Base-by-base conservation (phyloP, 2,113 vertebrate genomes). In the Anguilla japonica region DNA sequence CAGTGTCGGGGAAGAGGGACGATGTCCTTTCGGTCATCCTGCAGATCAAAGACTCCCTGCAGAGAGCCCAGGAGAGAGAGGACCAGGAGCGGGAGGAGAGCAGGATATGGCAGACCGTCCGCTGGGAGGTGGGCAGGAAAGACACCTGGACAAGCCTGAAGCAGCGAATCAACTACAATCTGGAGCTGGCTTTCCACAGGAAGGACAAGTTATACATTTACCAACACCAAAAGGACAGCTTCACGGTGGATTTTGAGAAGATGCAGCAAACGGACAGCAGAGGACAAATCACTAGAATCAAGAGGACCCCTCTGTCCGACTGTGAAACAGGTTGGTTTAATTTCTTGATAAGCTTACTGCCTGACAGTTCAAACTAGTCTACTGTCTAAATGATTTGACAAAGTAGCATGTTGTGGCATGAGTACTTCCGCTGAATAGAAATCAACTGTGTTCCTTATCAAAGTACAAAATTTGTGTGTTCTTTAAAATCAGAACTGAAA, bases 1-100 rank as follows among this genome's bases (percentile, higher is more conserved):
- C 50, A 0, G 83, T 93, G 18, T 90, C 90, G 7, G 93, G 93
- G 81, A 89, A 89, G 22, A 91, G 46, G 56, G 91, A 91, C 0
- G 88, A 92, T 41, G 90, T 90, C 26, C 87, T 92, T 14, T 84
- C 85, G 34, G 67, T 86, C 1, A 63, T 88, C 41, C n/a, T 91
- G 34, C 63, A 91, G 57, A 91, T 93, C 80, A 87, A 84, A 5
- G 67, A 50, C 18, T 56, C 91, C 34, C 43, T 92, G 20, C 91
- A 89, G 57, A 79, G 26, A n/a, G 90, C 67, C 0, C 85, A 81
- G 46, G 90, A 92, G 0, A 83, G 84, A 71, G 83, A 88, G 39
- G 83, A 1, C 34, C 84, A 79, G 34, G 79, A 88, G 39, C 67
- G 81, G 20, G 92, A 92, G 75, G 85, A 91, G 88, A 87, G 57